A percentile compares a stretch with the other conserved stretches of the same genome.
These are phyloP conservation scores for Drosophila meridionalis DNA, from an alignment of 2,888 invertebrate genomes.

Conservation along the genomic window DNA sequence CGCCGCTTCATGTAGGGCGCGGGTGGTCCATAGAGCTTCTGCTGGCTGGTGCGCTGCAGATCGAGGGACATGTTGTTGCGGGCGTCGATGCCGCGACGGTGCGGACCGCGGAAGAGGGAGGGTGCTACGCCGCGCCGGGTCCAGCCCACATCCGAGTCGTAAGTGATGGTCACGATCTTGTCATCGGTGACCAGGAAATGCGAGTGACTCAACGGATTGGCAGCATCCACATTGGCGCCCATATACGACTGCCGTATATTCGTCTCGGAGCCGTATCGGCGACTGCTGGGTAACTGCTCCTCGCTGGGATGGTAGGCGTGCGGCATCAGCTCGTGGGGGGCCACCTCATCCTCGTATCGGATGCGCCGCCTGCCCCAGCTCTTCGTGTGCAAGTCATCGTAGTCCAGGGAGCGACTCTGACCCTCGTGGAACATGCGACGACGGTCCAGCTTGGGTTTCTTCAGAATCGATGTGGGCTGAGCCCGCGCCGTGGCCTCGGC, in stretches of 20 bases:
- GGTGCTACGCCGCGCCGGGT: constrained; percentile 84
- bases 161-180: constrained; percentile 85
- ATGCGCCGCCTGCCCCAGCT: constrained; percentile 84
- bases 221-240: constrained; percentile 82
- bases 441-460: constrained; percentile 82
- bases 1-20: constrained; percentile 83
- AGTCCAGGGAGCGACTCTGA: constrained; percentile 84
- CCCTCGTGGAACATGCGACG: constrained; percentile 83
- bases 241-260: constrained; percentile 84
- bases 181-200: constrained; percentile 85
- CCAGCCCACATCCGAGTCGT: constrained; percentile 86
- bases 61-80: constrained; percentile 83
- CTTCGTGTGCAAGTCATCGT: constrained; percentile 83
- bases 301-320: constrained; percentile 40
- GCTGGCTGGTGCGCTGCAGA: constrained; percentile 82
- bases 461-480: constrained; percentile 82
- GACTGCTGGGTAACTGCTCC: constrained; percentile 44
- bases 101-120: constrained; percentile 81
- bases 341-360: constrained; percentile 83
- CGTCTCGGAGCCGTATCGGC: constrained; percentile 84
- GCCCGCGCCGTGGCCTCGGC: constrained; percentile 77
- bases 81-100: constrained; percentile 72
- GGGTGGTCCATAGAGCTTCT: constrained; percentile 82
- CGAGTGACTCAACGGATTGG: constrained; percentile 84
- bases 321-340: constrained; percentile 18